Conservation (phyloP, 2,888 invertebrate species). For the Gastracanthus pulcherrimus region DNA sequence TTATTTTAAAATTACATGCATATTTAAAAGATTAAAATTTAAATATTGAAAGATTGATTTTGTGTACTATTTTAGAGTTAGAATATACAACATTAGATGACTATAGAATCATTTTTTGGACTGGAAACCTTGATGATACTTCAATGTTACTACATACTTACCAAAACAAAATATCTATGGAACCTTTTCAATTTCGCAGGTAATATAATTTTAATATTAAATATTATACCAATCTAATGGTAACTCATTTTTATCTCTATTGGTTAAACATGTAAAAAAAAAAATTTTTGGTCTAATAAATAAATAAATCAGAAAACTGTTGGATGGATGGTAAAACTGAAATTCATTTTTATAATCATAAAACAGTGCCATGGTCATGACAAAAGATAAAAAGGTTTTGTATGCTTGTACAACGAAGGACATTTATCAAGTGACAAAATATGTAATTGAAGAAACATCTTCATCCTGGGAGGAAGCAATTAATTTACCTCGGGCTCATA, state of each 20-base stretch:
- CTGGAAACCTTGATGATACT: slow-evolving; percentile 88
- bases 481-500: slow-evolving; percentile 83
- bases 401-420: slow-evolving; percentile 85
- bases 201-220: slow-evolving; percentile 58
- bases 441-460: slow-evolving; percentile 77
- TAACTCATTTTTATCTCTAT: too few relatives aligned
- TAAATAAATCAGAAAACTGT: too few relatives aligned
- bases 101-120: slow-evolving; percentile 89
- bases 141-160: slow-evolving; percentile 84
- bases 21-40: background rate
- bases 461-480: slow-evolving; percentile 82
- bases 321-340: background rate
- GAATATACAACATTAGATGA: slow-evolving; percentile 85
- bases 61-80: slow-evolving; percentile 79
- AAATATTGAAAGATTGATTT: background rate
- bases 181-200: slow-evolving; percentile 82
- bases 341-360: slow-evolving; percentile 22
- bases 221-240: too few relatives aligned
- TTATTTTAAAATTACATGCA: slow-evolving; percentile 9
- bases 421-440: slow-evolving; percentile 80
- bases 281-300: background rate
- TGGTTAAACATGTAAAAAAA: too few relatives aligned
- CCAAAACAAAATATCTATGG: slow-evolving; percentile 79
- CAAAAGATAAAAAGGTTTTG: slow-evolving; percentile 82
- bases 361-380: slow-evolving; percentile 84